Conservation (phyloP, 2,113 vertebrate species). For the Bubo bubo region DNA sequence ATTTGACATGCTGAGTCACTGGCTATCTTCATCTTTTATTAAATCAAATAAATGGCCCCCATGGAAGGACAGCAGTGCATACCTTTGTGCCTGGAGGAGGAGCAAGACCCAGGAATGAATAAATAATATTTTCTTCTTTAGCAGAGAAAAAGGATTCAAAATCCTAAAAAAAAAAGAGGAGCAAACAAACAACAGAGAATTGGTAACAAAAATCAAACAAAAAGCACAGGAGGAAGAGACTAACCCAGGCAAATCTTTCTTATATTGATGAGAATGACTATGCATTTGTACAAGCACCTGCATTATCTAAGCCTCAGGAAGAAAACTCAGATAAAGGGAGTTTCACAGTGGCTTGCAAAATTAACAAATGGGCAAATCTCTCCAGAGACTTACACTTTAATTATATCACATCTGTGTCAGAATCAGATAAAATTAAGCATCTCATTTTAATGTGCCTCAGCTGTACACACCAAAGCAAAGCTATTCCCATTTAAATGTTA, state of each 20-base stretch:
- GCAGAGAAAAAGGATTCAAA: constrained; percentile 97
- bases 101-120: constrained; percentile 89
- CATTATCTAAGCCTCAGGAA: neutral
- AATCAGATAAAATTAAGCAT: constrained; percentile 24
- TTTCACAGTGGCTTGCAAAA: neutral
- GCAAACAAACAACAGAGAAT: neutral
- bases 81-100: constrained; percentile 94
- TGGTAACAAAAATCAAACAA: neutral
- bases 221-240: neutral
- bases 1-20: neutral
- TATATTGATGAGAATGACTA: neutral
- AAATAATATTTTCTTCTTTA: constrained; percentile 95
- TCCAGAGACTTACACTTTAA: constrained; percentile 14
- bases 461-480: neutral
- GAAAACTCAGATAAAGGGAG: neutral
- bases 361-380: neutral
- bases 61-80: neutral
- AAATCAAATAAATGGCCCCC: neutral
- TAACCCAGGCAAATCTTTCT: neutral
- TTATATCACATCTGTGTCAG: neutral
- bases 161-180: constrained; percentile 78
- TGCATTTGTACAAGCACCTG: neutral
- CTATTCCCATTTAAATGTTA: neutral
- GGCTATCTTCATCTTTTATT: neutral
- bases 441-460: neutral